Base-by-base conservation (phyloP, 2,888 invertebrate genomes). In the Galeruca laticollis region DNA sequence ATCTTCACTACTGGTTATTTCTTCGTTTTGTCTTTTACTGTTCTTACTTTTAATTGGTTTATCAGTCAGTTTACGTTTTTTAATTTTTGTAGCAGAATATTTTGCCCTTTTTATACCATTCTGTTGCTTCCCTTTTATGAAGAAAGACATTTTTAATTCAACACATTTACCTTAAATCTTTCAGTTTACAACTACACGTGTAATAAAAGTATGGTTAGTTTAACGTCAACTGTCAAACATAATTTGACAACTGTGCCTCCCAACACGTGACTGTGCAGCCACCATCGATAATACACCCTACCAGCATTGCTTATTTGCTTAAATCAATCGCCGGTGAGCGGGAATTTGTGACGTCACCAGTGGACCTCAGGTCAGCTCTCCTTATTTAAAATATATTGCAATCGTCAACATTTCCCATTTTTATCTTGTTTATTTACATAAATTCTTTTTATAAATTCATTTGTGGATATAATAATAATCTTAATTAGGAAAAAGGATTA, bases 1-100 rank as follows among this genome's bases (percentile, higher is more conserved):
- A 78, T 89, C 85, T 78, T 91, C 91, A 79, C 91, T 91, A 69
- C 88, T 90, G 0, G 90, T 90, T 71, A 91, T 89, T 82, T 91
- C 91, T 73, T 90, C 87, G 21, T 89, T 88, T 47, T 47, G 47
- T 47, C n/a, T 43, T 69, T 74, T 73, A 31, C 8, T 13, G n/a
- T 60, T 67, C 11, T 67, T 64, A 15, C 10, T 51, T 51, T 69
- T 72, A 20, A 15, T 31, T 15, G 70, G 56, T 60, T 71, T 69
- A 6, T 47, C 31, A 11, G 49, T 37, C 2, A 64, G 11, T 71
- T 75, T 80, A 20, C 71, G 74, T 69, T 78, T 79, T 71, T 77
- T 79, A 8, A 61, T 75, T 65, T 78, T 77, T 8, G 72, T 74
- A 4, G 63, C 72, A 8, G 76, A 63, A 47, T 74, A 74, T 67